phyloP scores from a whole-genome alignment of 2,113 vertebrate genomes.

The Pyxicephalus adspersus region DNA sequence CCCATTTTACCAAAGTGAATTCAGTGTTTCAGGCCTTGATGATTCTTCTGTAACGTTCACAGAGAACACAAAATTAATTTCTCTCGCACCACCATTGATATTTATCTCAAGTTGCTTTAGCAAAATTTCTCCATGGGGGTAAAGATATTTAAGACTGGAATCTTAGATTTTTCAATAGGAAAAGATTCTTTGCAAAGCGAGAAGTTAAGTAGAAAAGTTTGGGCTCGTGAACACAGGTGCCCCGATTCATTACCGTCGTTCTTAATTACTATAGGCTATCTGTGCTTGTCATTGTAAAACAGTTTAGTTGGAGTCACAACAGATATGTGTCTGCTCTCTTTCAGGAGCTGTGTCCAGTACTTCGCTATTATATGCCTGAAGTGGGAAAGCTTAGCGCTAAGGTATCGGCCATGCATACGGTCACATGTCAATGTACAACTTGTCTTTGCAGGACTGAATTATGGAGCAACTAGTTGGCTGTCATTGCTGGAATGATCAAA shows the following conservation, averaged over 20 bases:
- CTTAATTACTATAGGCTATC: slow-evolving; percentile 16
- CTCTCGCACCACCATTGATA: background rate
- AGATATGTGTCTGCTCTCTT: slow-evolving; percentile 40
- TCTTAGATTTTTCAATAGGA: slow-evolving; percentile 15
- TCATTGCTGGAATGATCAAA: too few species aligned
- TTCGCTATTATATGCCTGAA: slow-evolving; percentile 10
- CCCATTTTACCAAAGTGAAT: background rate
- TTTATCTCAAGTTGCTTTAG: too few species aligned
- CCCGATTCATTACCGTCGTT: slow-evolving; percentile 15
- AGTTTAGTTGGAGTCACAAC: slow-evolving; percentile 40
- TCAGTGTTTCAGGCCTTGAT: background rate
- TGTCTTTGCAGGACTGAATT: too few species aligned
- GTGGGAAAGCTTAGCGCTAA: slow-evolving; percentile 2
- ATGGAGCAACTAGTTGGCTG: too few species aligned
- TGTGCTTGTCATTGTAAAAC: slow-evolving; percentile 42
- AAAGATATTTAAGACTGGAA: slow-evolving; percentile 19
- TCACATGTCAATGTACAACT: too few species aligned
- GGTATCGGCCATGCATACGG: too few species aligned
- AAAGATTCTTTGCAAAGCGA: slow-evolving; percentile 28
- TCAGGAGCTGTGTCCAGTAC: slow-evolving; percentile 21
- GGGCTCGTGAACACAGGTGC: background rate
- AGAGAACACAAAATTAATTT: background rate
- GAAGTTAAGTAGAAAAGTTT: background rate
- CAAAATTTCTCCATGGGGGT: background rate
- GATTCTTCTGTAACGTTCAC: background rate